These are phyloP conservation scores for Schlechtendalia chinensis DNA, from an alignment of 1,140 invertebrate species.

Conservation along the genomic window DNA sequence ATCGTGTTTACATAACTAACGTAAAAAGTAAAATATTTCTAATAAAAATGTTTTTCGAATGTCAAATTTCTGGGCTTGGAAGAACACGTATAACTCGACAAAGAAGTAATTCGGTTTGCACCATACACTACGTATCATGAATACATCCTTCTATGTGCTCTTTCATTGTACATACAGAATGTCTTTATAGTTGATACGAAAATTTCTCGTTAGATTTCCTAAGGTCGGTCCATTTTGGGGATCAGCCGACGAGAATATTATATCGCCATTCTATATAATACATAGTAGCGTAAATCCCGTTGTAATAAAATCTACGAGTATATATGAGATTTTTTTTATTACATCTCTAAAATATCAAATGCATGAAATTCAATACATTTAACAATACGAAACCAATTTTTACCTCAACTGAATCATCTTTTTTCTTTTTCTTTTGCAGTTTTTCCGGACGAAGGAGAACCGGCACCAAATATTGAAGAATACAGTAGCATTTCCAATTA, in stretches of 20 bases:
- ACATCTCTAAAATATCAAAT: neutral
- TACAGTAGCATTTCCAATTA: constrained; percentile 51
- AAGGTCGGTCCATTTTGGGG: neutral
- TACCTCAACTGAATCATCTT: neutral
- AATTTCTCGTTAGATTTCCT: neutral
- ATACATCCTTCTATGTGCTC: too few relatives aligned
- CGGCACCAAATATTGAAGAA: constrained; percentile 50
- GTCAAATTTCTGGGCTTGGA: neutral
- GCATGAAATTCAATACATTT: neutral
- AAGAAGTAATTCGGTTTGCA: neutral
- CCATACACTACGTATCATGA: neutral
- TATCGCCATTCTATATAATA: neutral
- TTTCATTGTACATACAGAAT: neutral
- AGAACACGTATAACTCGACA: neutral
- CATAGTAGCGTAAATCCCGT: neutral
- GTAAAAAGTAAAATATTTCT: neutral
- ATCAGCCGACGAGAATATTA: neutral
- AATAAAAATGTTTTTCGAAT: constrained; percentile 15
- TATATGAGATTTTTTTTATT: constrained; percentile 15
- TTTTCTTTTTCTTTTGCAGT: constrained; percentile 52
- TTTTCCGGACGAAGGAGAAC: constrained; percentile 51
- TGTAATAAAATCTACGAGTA: constrained; percentile 1
- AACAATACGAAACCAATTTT: neutral
- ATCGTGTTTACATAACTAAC: neutral
- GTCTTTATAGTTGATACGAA: too few relatives aligned